Conservation (phyloP, 2,797 vertebrate genomes). For the Anguilla megastoma region DNA sequence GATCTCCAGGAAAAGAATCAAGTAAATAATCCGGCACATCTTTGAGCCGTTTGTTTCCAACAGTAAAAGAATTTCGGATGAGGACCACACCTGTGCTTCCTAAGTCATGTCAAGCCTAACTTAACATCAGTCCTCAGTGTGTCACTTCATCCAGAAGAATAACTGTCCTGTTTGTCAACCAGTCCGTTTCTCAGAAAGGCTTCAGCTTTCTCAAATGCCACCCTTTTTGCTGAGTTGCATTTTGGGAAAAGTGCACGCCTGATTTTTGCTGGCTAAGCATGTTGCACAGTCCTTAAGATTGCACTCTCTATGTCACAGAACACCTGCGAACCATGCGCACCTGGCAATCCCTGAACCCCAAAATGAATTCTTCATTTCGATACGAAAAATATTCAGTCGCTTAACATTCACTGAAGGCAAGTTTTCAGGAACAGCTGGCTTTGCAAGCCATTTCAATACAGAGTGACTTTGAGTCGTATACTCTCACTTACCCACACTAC, state of each 20-base stretch:
- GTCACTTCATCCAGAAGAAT: slow-evolving; percentile 34
- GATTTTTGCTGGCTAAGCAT: slow-evolving; percentile 63
- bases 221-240: slow-evolving; percentile 68
- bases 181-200: slow-evolving; percentile 65
- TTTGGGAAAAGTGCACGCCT: slow-evolving; percentile 59
- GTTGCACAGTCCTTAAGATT: slow-evolving; percentile 50
- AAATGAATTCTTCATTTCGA: slow-evolving; percentile 8
- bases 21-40: slow-evolving; percentile 60
- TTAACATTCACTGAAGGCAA: background rate
- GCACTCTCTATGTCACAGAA: slow-evolving; percentile 52
- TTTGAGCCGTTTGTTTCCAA: slow-evolving; percentile 66
- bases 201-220: slow-evolving; percentile 60
- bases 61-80: slow-evolving; percentile 51
- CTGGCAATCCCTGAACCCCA: slow-evolving; percentile 54
- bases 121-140: slow-evolving; percentile 17
- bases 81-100: background rate
- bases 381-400: slow-evolving; percentile 20
- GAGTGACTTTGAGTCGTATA: background rate
- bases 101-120: background rate
- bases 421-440: slow-evolving; percentile 10
- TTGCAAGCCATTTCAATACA: background rate
- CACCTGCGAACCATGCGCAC: slow-evolving; percentile 48
- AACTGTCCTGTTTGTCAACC: slow-evolving; percentile 64
- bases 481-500: background rate
- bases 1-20: slow-evolving; percentile 65